Evolutionary conservation across 1,140 invertebrate genomes (phyloP).

Genomic region (Adoxophyes honmai): DNA sequence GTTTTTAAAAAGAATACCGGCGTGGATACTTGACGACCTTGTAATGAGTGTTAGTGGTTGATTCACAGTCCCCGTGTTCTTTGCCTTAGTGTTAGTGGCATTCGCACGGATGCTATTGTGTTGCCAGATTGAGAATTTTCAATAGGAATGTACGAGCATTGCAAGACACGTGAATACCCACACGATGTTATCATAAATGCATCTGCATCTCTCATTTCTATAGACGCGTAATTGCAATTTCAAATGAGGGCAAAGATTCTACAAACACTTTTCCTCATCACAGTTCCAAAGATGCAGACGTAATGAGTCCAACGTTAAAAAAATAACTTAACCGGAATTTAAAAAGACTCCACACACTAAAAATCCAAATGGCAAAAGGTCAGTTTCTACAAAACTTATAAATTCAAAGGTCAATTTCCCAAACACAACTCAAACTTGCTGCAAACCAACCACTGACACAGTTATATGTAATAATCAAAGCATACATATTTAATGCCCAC

Average conservation of each 20-base stretch:
- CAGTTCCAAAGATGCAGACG: too few species aligned
- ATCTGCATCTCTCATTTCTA: too few species aligned
- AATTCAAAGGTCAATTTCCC: too few species aligned
- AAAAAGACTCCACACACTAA: too few species aligned
- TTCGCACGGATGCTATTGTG: constrained; percentile 32
- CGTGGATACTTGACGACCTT: constrained; percentile 24
- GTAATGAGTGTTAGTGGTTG: constrained; percentile 21
- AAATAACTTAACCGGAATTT: too few species aligned
- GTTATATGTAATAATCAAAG: background rate
- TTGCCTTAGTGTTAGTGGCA: constrained; percentile 1
- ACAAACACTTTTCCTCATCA: too few species aligned
- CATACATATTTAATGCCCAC: constrained; percentile 3
- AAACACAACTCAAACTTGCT: background rate
- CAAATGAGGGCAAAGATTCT: too few species aligned
- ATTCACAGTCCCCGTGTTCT: constrained; percentile 29
- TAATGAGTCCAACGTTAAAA: too few species aligned
- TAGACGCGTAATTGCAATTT: too few species aligned
- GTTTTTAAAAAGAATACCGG: constrained; percentile 5
- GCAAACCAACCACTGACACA: background rate
- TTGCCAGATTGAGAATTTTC: constrained; percentile 24
- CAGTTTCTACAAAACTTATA: too few species aligned
- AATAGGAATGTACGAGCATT: background rate
- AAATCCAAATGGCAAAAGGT: too few species aligned
- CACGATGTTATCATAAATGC: too few species aligned
- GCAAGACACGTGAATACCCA: background rate